phyloP scores from a whole-genome alignment of 2,113 vertebrate genomes.

The Myiagra hebetior region DNA sequence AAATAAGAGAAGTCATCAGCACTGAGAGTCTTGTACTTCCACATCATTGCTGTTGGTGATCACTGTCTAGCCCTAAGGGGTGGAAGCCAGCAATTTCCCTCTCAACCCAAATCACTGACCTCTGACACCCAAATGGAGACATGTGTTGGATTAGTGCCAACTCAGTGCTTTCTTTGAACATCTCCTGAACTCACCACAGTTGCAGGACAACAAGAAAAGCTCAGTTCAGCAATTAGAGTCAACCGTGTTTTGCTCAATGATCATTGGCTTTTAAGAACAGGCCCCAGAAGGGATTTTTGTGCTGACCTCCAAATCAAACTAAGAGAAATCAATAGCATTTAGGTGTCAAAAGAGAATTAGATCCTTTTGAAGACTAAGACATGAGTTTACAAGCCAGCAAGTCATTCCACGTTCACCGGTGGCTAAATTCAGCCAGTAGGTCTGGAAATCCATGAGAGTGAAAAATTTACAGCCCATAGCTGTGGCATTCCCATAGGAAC shows the following conservation, averaged over 20 bases:
- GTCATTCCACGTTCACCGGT: not conserved
- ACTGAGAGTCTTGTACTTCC: not conserved
- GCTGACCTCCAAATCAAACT: not conserved
- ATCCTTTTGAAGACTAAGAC: not conserved
- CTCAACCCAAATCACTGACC: not conserved
- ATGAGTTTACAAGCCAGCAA: not conserved
- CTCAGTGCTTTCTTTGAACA: not conserved
- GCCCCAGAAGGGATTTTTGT: not conserved
- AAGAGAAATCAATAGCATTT: not conserved
- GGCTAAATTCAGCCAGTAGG: not conserved
- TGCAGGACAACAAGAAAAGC: not conserved
- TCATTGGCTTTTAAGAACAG: not conserved
- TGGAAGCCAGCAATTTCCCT: not conserved
- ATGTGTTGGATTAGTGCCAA: not conserved
- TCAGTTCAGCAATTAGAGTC: not conserved
- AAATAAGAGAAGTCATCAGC: not conserved
- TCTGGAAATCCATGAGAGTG: not conserved
- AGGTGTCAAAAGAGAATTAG: not conserved
- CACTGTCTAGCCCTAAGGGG: rapidly evolving
- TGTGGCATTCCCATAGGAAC: not conserved
- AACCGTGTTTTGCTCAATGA: not conserved
- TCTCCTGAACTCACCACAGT: not conserved
- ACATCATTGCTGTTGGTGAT: not conserved
- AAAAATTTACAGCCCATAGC: not conserved
- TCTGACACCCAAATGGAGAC: not conserved